Conservation (phyloP, 1,140 invertebrate species). For the Achroia grisella region DNA sequence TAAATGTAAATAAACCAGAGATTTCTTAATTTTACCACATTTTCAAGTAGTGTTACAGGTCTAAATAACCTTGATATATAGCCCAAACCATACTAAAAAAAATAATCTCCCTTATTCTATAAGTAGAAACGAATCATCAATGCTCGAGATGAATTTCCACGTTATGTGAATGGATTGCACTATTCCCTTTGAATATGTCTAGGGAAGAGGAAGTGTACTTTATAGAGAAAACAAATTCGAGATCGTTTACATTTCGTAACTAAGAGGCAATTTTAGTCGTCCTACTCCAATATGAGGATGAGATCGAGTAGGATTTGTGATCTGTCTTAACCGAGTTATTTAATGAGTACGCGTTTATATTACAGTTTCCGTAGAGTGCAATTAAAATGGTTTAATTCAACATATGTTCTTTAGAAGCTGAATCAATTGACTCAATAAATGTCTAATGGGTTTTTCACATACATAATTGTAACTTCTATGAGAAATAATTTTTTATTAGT, state of each 20-base stretch:
- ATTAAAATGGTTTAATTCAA: no score
- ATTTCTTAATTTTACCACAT: no score
- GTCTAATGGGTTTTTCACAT: no score
- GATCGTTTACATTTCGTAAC: conserved; percentile 3
- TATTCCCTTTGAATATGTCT: background rate
- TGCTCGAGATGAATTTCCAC: no score
- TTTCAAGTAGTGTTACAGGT: no score
- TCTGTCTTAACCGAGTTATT: background rate
- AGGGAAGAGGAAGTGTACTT: conserved; percentile 20
- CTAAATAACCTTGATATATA: no score
- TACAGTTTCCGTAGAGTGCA: no score
- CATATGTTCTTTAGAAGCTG: no score
- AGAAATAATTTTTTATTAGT: no score
- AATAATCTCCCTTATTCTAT: background rate
- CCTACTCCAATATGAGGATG: background rate
- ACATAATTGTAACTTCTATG: no score
- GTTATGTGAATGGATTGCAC: conserved; percentile 8
- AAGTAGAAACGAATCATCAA: background rate
- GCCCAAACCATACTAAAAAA: background rate
- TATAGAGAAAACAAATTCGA: conserved; percentile 12
- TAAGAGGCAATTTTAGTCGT: background rate
- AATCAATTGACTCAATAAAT: no score
- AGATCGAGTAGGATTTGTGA: background rate
- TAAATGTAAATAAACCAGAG: no score
- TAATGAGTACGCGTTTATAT: background rate